Evolutionary conservation across 2,113 vertebrate species (phyloP), one percentile per base, ranked within the genome.

Genomic region (Puffinus mauretanicus): DNA sequence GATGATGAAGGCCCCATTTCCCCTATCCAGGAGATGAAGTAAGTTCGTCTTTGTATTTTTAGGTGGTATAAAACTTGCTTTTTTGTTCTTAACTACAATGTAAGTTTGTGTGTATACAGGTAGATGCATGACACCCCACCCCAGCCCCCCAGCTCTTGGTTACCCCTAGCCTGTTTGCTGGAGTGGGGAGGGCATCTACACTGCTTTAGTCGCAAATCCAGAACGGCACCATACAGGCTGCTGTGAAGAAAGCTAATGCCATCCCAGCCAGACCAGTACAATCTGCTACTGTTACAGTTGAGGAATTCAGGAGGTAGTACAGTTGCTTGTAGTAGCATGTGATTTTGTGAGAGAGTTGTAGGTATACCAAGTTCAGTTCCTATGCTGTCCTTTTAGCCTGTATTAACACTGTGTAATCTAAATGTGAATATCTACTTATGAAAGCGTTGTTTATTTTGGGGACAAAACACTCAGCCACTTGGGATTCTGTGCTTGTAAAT

Each of bases 1-100:
- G 98, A 98, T 96, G 98, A 98, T 24, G 97, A 98, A 76, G 98
- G 97, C 9, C 95, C 98, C 7, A 69, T 98, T 95, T 98, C 98
- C 49, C 98, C 98, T 82, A 98, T 98, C 83, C 79, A 91, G 72
- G 98, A 98, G 32, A 72, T 77, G 10, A 60, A 51, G 98, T 98
- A 98, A 98, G 98, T 97, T 84, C 10, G 25, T 46, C 3, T 73
- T 91, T 34, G 5, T 27, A 7, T 65, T 80, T 75, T 29, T 42
- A 17, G 20, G 62, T 44, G 34, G 16, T 70, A 16, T 40, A 46
- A 49, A 69, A n/a, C 10, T 40, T 75, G 18, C 5, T 34, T 7
- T 36, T 64, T 32, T 38, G 4, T 29, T 46, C 13, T 65, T 65
- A 22, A n/a, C 15, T 61, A 46, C 20, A 27, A 18, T 27, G 7